Evolutionary conservation across 2,797 vertebrate species (phyloP), one percentile per base, ranked within the genome.

Genomic region (Antrozous pallidus): DNA sequence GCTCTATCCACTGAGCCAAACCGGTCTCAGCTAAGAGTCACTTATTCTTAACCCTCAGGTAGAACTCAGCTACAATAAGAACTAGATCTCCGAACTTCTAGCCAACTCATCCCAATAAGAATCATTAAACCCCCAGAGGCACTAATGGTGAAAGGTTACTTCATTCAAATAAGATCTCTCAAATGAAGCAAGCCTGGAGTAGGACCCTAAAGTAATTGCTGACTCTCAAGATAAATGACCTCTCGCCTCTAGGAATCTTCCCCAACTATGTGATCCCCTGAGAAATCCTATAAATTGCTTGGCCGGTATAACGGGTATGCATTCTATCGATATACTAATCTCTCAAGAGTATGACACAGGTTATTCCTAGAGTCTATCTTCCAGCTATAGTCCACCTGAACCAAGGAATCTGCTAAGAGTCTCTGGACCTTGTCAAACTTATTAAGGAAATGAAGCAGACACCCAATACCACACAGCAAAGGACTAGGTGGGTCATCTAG

Each of bases 391-490:
- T 33, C 63, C 51, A 80, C 54, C 6, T 81, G 42, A 94, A 80
- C 16, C 33, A 65, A 88, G 40, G 24, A 83, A 92, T 74, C 70
- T 94, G 63, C 75, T 33, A 58, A 69, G 2, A 33, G 40, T 87
- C 33, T 61, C 79, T 81, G 69, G 6, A 14, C 47, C 78, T 79
- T 95, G 56, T 82, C 83, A 93, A 85, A 83, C 73, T 10, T 86
- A 17, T 81, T 28, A 70, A 74, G 81, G 38, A 94, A 95, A 91
- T 86, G n/a, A 70, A 93, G 79, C n/a, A 80, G 56, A 75, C 36
- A 79, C 38, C 49, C 38, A 65, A 67, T 5, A 83, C 42, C 77
- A 56, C 20, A 84, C 2, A 84, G 42, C 67, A 92, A 92, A 90
- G 13, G 54, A 77, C 17, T 40, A 77, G 17, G 24, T 75, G 42